Base-by-base conservation (phyloP, 1,140 invertebrate species). In the Amyelois transitella region DNA sequence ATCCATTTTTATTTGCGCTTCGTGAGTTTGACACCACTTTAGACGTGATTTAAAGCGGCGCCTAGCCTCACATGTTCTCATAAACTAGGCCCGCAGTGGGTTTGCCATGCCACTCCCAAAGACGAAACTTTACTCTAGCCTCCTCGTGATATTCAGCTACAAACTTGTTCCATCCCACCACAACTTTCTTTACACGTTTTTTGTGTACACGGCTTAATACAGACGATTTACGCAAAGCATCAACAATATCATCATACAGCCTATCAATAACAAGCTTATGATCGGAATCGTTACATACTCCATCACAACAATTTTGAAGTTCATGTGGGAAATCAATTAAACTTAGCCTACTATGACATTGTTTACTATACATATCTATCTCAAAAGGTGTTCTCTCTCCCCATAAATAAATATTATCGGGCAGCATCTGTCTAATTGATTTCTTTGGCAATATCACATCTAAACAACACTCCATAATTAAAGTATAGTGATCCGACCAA, bases 1-100 rank as follows among this genome's bases (percentile, higher is more conserved):
- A n/a, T n/a, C n/a, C n/a, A n/a, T n/a, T n/a, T n/a, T n/a, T 0
- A 25, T 8, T 50, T 43, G 22, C 19, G 17, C 50, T n/a, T 12
- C 52, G 25, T 28, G 51, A 43, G n/a, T n/a, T n/a, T n/a, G n/a
- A 52, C 56, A 59, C 45, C 51, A 59, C 20, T 51, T 59, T 7
- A 59, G 18, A 8, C 51, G 44, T 1, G 47, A 21, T 22, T 51
- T 60, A 24, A 60, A 60, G 8, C 43, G 0, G 10, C 14, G 20
- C 17, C 52, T 50, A 20, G 32, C 22, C 4, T 51, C 48, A 51
- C 52, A 60, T 60, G 8, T 54, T 38, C 1, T 20, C 19, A 51
- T 43, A 14, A 5, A 14, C 18, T 24, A 20, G n/a, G 22, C 51
- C 25, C 1, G 44, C 49, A 12, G 24, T 19, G 10, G 44, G 50